Evolutionary conservation across 2,113 vertebrate genomes (phyloP).

Genomic region (Pterocles burchelli): DNA sequence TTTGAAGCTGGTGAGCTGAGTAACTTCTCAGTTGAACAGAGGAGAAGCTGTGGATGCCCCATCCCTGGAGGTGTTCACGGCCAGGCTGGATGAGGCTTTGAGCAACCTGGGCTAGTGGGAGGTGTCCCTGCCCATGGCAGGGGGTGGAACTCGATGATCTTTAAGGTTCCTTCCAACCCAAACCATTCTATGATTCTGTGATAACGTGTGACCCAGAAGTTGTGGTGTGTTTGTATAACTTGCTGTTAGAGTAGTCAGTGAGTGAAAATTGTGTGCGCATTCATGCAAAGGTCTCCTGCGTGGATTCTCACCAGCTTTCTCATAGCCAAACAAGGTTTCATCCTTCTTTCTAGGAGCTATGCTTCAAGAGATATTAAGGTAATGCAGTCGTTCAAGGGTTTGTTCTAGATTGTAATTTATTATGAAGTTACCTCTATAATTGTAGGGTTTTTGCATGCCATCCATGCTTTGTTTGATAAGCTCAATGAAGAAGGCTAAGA

Average conservation of each 20-base stretch:
- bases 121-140: no score
- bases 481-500: background rate
- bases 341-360: background rate
- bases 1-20: background rate
- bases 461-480: background rate
- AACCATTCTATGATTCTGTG: no score
- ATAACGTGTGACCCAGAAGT: rapidly evolving
- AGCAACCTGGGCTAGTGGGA: no score
- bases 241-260: rapidly evolving
- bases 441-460: rapidly evolving
- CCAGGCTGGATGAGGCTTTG: no score
- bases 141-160: no score
- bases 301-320: background rate
- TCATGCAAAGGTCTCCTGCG: background rate
- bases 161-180: no score
- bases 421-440: background rate
- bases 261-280: rapidly evolving
- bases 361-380: background rate
- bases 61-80: no score
- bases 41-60: no score
- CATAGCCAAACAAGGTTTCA: background rate
- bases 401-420: background rate
- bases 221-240: background rate
- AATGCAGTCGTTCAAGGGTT: background rate
- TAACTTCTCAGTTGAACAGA: background rate